Conservation (phyloP, 2,113 vertebrate genomes). For the Hydrolagus affinis region DNA sequence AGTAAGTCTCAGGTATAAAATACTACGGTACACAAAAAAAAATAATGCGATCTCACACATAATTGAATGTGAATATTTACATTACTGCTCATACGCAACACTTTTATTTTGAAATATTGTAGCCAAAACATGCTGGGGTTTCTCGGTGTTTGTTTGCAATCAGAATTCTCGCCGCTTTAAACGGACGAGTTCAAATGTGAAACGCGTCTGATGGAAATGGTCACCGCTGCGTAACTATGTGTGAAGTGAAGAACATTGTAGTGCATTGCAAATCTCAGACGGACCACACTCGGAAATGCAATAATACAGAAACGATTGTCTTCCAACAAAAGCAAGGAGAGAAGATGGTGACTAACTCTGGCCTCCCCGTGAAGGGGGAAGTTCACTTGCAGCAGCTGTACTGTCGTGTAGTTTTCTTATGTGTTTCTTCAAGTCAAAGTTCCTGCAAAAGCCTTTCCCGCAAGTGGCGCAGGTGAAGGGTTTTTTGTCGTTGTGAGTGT, state of each 20-base stretch:
- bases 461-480: conserved; percentile 79
- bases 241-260: conserved; percentile 24
- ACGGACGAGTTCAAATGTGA: conserved; percentile 14
- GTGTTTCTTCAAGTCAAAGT: conserved; percentile 87
- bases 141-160: not conserved
- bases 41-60: conserved; percentile 27
- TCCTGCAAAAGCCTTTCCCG: conserved; percentile 80
- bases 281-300: conserved; percentile 2
- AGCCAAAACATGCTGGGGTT: not conserved
- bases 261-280: conserved; percentile 28
- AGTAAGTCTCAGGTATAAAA: conserved; percentile 27
- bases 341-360: conserved; percentile 53
- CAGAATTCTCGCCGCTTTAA: conserved; percentile 14
- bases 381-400: conserved; percentile 57
- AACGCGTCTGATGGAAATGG: conserved; percentile 15
- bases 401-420: conserved; percentile 80
- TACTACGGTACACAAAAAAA: conserved; percentile 28
- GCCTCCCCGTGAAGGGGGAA: conserved; percentile 57
- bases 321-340: not conserved
- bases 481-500: conserved; percentile 88
- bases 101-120: conserved; percentile 13
- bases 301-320: conserved; percentile 25
- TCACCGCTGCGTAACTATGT: conserved; percentile 14
- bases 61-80: conserved; percentile 27
- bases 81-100: conserved; percentile 19